Conservation (phyloP, 2,888 invertebrate genomes). For the Zygothrica quintamaculata region DNA sequence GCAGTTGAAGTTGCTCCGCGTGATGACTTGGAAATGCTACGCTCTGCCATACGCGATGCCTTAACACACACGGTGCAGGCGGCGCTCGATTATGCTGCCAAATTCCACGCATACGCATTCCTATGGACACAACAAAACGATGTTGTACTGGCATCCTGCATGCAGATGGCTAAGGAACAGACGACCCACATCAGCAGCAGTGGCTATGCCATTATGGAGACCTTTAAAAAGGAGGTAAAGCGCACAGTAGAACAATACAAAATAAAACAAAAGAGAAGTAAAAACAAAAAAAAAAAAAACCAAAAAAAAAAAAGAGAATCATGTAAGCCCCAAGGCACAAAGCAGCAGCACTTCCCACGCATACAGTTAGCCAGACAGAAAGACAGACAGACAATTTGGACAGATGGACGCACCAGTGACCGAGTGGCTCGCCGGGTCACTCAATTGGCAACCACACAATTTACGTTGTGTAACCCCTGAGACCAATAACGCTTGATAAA, state of each 20-base stretch:
- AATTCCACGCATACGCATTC: slow-evolving; percentile 79
- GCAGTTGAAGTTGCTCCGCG: slow-evolving; percentile 34
- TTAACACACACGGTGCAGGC: slow-evolving; percentile 70
- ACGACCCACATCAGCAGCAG: slow-evolving; percentile 60
- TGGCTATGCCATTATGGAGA: slow-evolving; percentile 81
- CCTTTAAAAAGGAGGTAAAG: slow-evolving; percentile 82
- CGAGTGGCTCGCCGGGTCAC: slow-evolving; percentile 64
- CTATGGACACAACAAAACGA: slow-evolving; percentile 78
- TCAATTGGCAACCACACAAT: slow-evolving; percentile 81
- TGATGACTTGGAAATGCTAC: slow-evolving; percentile 68
- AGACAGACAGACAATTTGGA: slow-evolving; percentile 12
- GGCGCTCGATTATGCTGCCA: slow-evolving; percentile 74
- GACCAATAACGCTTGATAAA: slow-evolving; percentile 83
- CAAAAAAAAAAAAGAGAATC: slow-evolving; percentile 18
- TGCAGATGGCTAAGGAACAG: slow-evolving; percentile 62
- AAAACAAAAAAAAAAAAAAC: slow-evolving; percentile 18
- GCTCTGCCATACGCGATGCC: slow-evolving; percentile 64
- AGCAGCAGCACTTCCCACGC: slow-evolving; percentile 30
- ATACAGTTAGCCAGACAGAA: slow-evolving; percentile 27
- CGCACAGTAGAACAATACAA: slow-evolving; percentile 14
- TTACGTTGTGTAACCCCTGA: slow-evolving; percentile 80
- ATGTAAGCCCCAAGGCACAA: slow-evolving; percentile 19
- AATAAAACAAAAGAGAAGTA: too few species aligned
- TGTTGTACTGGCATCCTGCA: slow-evolving; percentile 68
- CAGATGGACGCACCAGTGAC: slow-evolving; percentile 35